Base-by-base conservation (phyloP, 2,888 invertebrate species). In the Nymphalis polychloros region DNA sequence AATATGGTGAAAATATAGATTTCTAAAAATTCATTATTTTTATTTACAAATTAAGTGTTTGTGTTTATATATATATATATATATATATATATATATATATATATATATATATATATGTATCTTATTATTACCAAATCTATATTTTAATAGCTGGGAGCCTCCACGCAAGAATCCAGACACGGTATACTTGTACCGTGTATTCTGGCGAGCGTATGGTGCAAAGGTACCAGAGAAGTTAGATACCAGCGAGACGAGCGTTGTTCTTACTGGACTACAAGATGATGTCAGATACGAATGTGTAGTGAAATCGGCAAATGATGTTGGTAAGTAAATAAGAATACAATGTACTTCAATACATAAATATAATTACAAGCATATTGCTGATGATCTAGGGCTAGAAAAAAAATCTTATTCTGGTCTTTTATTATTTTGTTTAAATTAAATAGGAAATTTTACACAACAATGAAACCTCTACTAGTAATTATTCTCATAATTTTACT, bases 101-200 rank as follows among this genome's bases (percentile, higher is more conserved):
- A n/a, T n/a, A n/a, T n/a, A n/a, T n/a, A n/a, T n/a, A n/a, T n/a
- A 50, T 19, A 19, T 3, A 23, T 13, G 13, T 10, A 7, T 35
- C 53, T 63, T 13, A 41, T 23, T 23, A 41, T 41, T 13, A 41
- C 2, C 41, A 41, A 41, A 13, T 13, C 41, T 41, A 13, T 41
- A 13, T 41, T 41, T 53, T 50, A 72, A 70, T 78, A 94, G 94
- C 73, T 97, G 97, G 97, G 96, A 97, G 75, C 94, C 95, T 8
- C 97, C 97, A 6, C 84, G 93, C 52, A 97, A 97, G 88, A 97
- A 97, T 87, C 96, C 97, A 0, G 95, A 95, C 74, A 95, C 95
- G 0, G 97, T 97, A 1, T 96, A 97, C 88, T 93, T 96, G 76
- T 97, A 97, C 92, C 94, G 97, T 74, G 95, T 97, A 73, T 96